Percentiles rank a stretch among this genome's conserved stretches.
These are phyloP conservation scores for Hippoglossus stenolepis DNA, from an alignment of 2,113 vertebrate genomes.

Conservation along the genomic window DNA sequence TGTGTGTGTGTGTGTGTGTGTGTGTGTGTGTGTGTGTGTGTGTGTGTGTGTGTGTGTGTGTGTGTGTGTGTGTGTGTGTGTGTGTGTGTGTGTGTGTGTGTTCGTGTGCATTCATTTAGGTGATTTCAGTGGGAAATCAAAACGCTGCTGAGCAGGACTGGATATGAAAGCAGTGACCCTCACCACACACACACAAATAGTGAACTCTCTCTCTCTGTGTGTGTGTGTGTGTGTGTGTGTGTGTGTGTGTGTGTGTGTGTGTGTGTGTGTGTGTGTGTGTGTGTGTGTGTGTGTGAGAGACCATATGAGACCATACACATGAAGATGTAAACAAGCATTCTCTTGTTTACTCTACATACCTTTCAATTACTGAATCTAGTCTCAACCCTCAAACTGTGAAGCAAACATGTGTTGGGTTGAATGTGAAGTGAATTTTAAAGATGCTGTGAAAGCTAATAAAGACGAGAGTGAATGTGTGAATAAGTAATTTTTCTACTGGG, in stretches of 20 bases:
- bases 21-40: background rate
- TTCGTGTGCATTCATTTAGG: background rate
- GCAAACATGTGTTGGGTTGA: background rate
- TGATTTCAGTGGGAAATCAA: background rate
- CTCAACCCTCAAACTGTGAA: background rate
- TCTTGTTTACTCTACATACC: background rate
- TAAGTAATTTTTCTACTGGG: background rate
- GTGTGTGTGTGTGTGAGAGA: background rate
- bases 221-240: background rate
- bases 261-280: background rate
- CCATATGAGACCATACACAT: too few relatives aligned
- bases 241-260: too few relatives aligned
- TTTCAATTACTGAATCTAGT: conserved; percentile 5
- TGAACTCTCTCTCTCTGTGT: too few relatives aligned
- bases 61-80: background rate
- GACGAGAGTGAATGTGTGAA: background rate
- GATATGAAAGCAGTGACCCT: background rate
- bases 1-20: conserved; percentile 6
- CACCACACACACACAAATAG: background rate
- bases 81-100: conserved; percentile 7
- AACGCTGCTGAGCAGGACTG: background rate
- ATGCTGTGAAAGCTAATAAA: background rate
- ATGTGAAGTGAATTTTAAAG: background rate
- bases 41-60: conserved; percentile 1
- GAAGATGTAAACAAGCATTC: conserved; percentile 2